A percentile compares a stretch with the other conserved stretches of the same genome.
Evolutionary conservation across 1,140 invertebrate genomes (phyloP).

Genomic region (Littorina saxatilis): DNA sequence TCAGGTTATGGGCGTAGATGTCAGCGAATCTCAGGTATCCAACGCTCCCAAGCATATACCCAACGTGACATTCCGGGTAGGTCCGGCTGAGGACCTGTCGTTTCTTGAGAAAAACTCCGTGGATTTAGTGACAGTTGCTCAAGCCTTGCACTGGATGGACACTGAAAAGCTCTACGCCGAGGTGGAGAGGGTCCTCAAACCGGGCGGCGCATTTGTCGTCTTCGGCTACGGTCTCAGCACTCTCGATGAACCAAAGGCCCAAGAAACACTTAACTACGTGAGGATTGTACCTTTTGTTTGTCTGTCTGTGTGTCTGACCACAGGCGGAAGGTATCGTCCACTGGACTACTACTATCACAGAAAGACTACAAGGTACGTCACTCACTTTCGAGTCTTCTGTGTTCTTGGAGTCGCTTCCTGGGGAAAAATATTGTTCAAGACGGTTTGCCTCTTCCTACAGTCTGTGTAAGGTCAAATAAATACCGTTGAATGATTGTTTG

Average conservation of each 20-base stretch:
- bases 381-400: too few relatives aligned
- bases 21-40: constrained; percentile 57
- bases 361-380: too few relatives aligned
- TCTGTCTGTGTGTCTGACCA: too few relatives aligned
- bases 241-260: constrained; percentile 7
- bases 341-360: too few relatives aligned
- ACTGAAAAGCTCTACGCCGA: constrained; percentile 75
- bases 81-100: constrained; percentile 70
- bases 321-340: too few relatives aligned
- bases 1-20: constrained; percentile 53
- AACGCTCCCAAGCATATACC: constrained; percentile 49
- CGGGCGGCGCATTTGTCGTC: constrained; percentile 74
- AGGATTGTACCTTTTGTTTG: background rate
- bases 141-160: constrained; percentile 78
- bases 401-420: too few relatives aligned
- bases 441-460: too few relatives aligned
- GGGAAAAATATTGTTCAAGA: too few relatives aligned
- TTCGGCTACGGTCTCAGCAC: constrained; percentile 65
- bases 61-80: constrained; percentile 61
- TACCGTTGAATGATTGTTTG: too few relatives aligned
- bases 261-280: constrained; percentile 3
- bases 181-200: constrained; percentile 69
- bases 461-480: too few relatives aligned
- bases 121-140: constrained; percentile 74
- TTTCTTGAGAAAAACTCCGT: constrained; percentile 63